Conservation (phyloP, 2,888 invertebrate species). For the Mesorhabditis sp. region DNA sequence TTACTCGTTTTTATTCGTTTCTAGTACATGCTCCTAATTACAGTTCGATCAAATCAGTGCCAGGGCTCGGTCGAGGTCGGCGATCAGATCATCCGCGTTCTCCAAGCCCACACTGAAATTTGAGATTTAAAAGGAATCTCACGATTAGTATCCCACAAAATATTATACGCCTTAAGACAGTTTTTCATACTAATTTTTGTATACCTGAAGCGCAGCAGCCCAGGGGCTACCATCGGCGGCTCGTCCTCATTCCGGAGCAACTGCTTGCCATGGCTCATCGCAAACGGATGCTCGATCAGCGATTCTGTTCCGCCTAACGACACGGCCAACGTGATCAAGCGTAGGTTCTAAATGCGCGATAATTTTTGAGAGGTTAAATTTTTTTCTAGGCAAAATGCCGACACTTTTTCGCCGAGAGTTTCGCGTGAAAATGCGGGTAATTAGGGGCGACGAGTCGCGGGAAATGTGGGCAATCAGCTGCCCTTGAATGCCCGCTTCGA, state of each 20-base stretch:
- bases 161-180: background rate
- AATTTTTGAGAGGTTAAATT: too few species aligned
- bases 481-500: too few species aligned
- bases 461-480: too few species aligned
- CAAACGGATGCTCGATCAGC: conserved; percentile 40
- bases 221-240: conserved; percentile 16
- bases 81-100: conserved; percentile 58
- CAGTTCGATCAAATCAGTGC: background rate
- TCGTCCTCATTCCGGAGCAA: conserved; percentile 17
- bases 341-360: conserved; percentile 19
- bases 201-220: conserved; percentile 41
- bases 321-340: conserved; percentile 37
- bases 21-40: too few species aligned
- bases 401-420: too few species aligned
- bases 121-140: background rate
- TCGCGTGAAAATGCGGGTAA: too few species aligned
- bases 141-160: background rate
- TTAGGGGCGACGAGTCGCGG: too few species aligned
- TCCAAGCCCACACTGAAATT: conserved; percentile 58
- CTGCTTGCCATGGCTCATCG: conserved; percentile 36
- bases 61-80: conserved; percentile 58
- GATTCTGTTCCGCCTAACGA: conserved; percentile 45
- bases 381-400: background rate
- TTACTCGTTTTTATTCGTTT: too few species aligned
- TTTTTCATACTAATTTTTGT: background rate